Base-by-base conservation (phyloP, 2,113 vertebrate genomes). In the Isurus oxyrinchus region DNA sequence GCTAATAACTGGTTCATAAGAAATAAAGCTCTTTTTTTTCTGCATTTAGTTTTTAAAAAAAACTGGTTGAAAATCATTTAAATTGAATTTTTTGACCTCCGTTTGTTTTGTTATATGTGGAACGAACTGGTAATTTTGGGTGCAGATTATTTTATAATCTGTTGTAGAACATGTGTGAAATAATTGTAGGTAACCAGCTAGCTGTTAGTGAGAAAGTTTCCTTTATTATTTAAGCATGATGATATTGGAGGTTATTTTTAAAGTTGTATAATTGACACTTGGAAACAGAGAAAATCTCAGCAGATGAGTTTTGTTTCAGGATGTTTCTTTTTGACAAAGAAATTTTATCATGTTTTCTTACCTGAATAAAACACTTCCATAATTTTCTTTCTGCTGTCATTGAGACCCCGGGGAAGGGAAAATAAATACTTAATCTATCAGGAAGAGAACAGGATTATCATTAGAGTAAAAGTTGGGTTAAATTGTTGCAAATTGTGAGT, bases 401-500 rank as follows among this genome's bases (percentile, higher is more conserved):
- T 94, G 90, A 94, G 57, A 63, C 59, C 59, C 59, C 6, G 13
- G 90, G 59, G n/a, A 94, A 63, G 35, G 5, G 61, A 63, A 14
- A 27, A n/a, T 57, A n/a, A 94, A 40, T 2, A 61, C 8, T 94
- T 94, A 63, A 94, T 40, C 59, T n/a, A n/a, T n/a, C n/a, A n/a
- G n/a, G n/a, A n/a, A n/a, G n/a, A n/a, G n/a, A n/a, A n/a, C n/a
- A n/a, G n/a, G n/a, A n/a, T 44, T 40, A 63, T 63, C n/a, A 10
- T 35, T 63, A n/a, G 59, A 61, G 40, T 66, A 63, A 94, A 40
- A n/a, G 6, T 94, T 35, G 16, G 90, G 16, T 63, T n/a, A 63
- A 94, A 94, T 40, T 94, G 35, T n/a, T 94, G n/a, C 59, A 94
- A 94, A 94, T 94, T 94, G 53, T 94, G 90, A 63, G 35, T 63